Conservation (phyloP, 2,888 invertebrate genomes). For the Patella depressa region DNA sequence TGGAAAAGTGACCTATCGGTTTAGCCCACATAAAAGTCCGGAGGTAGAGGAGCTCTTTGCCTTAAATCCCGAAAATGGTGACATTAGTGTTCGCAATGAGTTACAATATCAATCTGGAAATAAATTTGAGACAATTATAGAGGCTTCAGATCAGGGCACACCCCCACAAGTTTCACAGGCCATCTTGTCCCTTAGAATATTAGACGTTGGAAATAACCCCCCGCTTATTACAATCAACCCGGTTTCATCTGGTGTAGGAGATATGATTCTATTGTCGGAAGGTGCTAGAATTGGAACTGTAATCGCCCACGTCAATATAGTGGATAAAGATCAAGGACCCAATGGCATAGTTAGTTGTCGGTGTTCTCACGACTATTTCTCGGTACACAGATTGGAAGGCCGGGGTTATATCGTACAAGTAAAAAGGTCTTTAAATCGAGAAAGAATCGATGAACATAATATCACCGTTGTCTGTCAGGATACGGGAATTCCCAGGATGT, state of each 20-base stretch:
- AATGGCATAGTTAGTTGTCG: constrained; percentile 53
- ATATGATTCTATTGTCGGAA: constrained; percentile 44
- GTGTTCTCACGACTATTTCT: constrained; percentile 35
- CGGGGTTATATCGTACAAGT: constrained; percentile 53
- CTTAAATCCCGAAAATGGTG: constrained; percentile 42
- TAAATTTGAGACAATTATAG: constrained; percentile 45
- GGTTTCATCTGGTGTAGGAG: constrained; percentile 34
- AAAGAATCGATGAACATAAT: constrained; percentile 49
- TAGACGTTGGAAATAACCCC: constrained; percentile 91
- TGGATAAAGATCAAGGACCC: constrained; percentile 52
- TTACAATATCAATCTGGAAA: constrained; percentile 42
- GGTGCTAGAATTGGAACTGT: constrained; percentile 47
- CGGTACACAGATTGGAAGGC: constrained; percentile 34
- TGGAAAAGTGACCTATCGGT: constrained; percentile 73
- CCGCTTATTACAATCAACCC: constrained; percentile 75
- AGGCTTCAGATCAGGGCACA: constrained; percentile 54
- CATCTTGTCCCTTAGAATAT: constrained; percentile 73
- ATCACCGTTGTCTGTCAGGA: constrained; percentile 60
- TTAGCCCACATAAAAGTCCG: constrained; percentile 32
- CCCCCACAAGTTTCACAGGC: constrained; percentile 48
- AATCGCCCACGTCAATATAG: constrained; percentile 55
- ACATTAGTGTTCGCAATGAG: constrained; percentile 38
- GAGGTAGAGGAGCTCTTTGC: constrained; percentile 36
- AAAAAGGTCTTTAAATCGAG: constrained; percentile 54
- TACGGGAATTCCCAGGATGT: constrained; percentile 51